These are phyloP conservation scores for Tautogolabrus adspersus DNA, from an alignment of 2,113 vertebrate species.

Conservation along the genomic window DNA sequence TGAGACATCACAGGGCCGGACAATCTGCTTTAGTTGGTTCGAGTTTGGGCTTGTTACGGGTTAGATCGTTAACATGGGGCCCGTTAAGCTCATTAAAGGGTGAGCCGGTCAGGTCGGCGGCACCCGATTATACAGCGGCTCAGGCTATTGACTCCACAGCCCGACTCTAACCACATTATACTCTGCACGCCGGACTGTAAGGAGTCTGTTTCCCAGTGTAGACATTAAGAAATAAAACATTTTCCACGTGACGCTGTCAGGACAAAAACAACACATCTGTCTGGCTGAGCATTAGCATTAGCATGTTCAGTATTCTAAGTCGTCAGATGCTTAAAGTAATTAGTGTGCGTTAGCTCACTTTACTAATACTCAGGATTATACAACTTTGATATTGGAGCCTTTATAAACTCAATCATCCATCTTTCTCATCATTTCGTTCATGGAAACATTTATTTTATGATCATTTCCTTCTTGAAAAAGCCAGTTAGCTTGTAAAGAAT, in stretches of 20 bases:
- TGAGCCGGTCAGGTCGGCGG: slow-evolving; percentile 56
- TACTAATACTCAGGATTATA: background rate
- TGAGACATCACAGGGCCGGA: slow-evolving; percentile 45
- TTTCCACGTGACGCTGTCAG: background rate
- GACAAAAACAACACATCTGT: background rate
- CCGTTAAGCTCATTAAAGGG: slow-evolving; percentile 61
- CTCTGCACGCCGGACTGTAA: background rate
- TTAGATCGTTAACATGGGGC: slow-evolving; percentile 61
- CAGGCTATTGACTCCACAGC: slow-evolving; percentile 57
- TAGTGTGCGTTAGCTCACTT: background rate
- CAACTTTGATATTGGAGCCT: background rate
- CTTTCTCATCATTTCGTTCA: no score
- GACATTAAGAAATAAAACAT: background rate
- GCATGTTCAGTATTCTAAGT: background rate
- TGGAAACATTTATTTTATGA: no score
- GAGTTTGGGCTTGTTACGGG: slow-evolving; percentile 45
- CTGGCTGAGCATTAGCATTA: background rate
- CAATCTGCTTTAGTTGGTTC: slow-evolving; percentile 65
- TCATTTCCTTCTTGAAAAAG: no score
- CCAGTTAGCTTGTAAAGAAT: no score
- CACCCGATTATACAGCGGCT: slow-evolving; percentile 38
- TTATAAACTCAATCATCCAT: no score
- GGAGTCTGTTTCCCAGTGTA: background rate
- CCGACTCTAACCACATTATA: slow-evolving; percentile 8
- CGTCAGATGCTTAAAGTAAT: background rate